These are phyloP conservation scores for Microtus oregoni DNA, from an alignment of 2,113 vertebrate species.

Conservation along the genomic window DNA sequence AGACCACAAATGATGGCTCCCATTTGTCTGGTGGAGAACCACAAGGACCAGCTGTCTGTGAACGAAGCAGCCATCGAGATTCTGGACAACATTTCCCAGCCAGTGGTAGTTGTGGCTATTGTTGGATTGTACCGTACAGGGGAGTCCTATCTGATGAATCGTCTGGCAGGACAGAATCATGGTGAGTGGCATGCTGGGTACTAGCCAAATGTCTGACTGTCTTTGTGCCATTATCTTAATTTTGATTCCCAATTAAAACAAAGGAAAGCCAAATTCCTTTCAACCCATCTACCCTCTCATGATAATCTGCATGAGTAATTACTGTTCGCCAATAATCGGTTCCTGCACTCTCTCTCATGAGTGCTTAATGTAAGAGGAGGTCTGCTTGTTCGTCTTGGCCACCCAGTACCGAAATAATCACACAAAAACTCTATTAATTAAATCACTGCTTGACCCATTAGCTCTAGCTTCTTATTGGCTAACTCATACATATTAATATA, in stretches of 20 bases:
- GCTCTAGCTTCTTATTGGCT: no score
- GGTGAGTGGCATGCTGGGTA: background rate
- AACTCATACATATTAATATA: no score
- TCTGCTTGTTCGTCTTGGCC: no score
- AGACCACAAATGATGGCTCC: background rate
- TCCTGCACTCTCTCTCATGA: background rate
- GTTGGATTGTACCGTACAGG: conserved; percentile 50
- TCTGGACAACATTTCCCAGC: conserved; percentile 56
- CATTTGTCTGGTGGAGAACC: conserved; percentile 66
- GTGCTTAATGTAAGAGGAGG: background rate
- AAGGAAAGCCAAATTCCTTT: background rate
- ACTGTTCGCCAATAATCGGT: no score
- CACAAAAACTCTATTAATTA: no score
- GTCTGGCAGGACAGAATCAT: background rate
- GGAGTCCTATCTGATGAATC: conserved; percentile 69
- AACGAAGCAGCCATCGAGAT: conserved; percentile 47
- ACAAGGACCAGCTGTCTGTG: conserved; percentile 1
- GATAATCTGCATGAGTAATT: background rate
- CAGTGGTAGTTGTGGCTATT: conserved; percentile 60
- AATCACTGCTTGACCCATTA: no score
- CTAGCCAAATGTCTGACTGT: no score
- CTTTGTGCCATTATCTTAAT: background rate
- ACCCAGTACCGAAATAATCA: no score
- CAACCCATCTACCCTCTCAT: background rate
- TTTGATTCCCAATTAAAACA: background rate